Conservation (phyloP, 1,140 invertebrate genomes). For the Heliconius hewitsoni region DNA sequence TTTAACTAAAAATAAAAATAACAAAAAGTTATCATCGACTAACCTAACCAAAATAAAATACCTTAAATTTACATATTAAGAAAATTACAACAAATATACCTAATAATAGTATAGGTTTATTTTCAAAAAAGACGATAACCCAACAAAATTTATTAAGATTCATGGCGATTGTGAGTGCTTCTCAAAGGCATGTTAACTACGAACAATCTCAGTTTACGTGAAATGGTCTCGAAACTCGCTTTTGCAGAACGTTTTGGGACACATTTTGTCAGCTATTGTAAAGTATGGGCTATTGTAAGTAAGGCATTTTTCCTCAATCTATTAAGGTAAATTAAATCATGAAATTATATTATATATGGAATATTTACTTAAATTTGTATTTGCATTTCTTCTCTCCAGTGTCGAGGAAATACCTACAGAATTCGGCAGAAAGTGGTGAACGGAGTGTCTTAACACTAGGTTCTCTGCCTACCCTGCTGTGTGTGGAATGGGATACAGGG, state of each 20-base stretch:
- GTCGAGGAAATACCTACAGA: too few species aligned
- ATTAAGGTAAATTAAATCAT: not conserved
- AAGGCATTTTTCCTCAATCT: not conserved
- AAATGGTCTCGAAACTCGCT: conserved; percentile 33
- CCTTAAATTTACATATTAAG: too few species aligned
- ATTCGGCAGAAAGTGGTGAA: too few species aligned
- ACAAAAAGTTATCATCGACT: too few species aligned
- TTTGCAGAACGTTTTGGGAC: conserved; percentile 22
- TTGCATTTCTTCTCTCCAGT: too few species aligned
- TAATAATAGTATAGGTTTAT: not conserved
- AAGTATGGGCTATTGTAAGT: not conserved
- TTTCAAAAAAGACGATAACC: not conserved
- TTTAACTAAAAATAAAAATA: too few species aligned
- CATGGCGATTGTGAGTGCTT: conserved; percentile 32
- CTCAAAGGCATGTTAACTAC: conserved; percentile 26
- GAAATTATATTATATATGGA: not conserved
- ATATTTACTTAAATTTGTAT: too few species aligned
- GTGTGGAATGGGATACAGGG: too few species aligned
- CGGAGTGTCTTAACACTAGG: too few species aligned
- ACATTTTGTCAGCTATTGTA: conserved; percentile 22
- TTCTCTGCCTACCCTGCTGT: too few species aligned
- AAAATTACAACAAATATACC: too few species aligned
- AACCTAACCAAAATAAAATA: too few species aligned
- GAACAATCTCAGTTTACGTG: conserved; percentile 36
- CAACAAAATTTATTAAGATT: conserved; percentile 25